Percentiles rank a stretch among this genome's conserved stretches.
phyloP scores from a whole-genome alignment of 2,797 vertebrate genomes.

The Sebastes trivittatus region DNA sequence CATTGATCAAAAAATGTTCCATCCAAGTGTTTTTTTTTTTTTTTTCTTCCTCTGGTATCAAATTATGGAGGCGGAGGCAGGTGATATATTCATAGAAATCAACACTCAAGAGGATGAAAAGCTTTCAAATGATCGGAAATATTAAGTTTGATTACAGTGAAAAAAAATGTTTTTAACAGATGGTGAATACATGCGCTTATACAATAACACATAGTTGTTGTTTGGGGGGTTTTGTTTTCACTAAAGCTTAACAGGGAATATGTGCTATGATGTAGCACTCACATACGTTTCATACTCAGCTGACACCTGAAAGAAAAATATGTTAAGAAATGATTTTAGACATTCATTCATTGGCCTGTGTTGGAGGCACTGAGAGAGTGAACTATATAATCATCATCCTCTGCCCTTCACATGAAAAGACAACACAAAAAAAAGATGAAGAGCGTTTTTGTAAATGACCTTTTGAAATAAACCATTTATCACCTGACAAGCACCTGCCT shows the following conservation, averaged over 20 bases:
- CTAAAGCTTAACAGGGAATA: neutral
- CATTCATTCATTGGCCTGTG: neutral
- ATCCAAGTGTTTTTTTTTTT: neutral
- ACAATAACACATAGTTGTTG: too few species aligned
- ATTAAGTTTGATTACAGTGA: neutral
- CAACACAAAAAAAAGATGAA: neutral
- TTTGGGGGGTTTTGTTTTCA: neutral
- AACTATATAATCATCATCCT: neutral
- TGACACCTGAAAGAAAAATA: neutral
- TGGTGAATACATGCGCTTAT: neutral
- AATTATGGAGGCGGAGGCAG: neutral
- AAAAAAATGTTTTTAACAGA: too few species aligned
- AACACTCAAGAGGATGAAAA: neutral
- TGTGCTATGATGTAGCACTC: neutral
- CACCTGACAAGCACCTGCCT: conserved; percentile 49
- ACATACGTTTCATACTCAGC: neutral
- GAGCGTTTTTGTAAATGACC: conserved; percentile 18
- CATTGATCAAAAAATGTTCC: conserved; percentile 17
- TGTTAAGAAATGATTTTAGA: neutral
- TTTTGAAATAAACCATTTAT: conserved; percentile 48
- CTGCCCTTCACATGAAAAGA: neutral
- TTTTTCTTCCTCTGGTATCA: neutral
- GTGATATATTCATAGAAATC: neutral
- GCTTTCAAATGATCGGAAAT: neutral
- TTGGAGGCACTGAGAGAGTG: neutral